A percentile compares a stretch with the other conserved stretches of the same genome.
Conservation (phyloP, 2,797 vertebrate genomes). For the Pristis pectinata region DNA sequence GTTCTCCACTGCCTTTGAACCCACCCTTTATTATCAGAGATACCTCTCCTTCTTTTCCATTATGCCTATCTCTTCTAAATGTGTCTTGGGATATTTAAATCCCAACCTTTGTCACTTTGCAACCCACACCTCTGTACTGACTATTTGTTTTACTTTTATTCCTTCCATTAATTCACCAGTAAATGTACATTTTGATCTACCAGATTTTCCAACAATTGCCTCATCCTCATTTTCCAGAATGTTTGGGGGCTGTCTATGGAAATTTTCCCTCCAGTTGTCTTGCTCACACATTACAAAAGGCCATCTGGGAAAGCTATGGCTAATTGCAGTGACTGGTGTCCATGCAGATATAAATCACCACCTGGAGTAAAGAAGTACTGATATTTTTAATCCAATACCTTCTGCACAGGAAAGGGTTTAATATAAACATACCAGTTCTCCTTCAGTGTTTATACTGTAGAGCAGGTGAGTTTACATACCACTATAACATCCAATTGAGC, state of each 20-base stretch:
- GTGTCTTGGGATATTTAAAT: no score
- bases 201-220: neutral
- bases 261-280: neutral
- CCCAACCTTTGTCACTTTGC: no score
- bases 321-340: neutral
- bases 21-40: no score
- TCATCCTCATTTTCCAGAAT: neutral
- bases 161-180: no score
- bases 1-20: no score
- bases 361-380: neutral
- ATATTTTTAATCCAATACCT: neutral
- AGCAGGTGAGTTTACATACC: slow-evolving; percentile 33
- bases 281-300: neutral
- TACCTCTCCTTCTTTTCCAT: no score
- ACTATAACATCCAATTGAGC: slow-evolving; percentile 23
- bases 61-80: no score
- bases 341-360: neutral
- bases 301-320: neutral
- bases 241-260: neutral
- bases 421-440: neutral
- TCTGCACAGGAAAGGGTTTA: neutral
- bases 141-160: no score
- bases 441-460: neutral
- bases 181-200: neutral
- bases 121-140: no score